These are phyloP conservation scores for Metellina segmentata DNA, from an alignment of 2,888 invertebrate species.

Conservation along the genomic window DNA sequence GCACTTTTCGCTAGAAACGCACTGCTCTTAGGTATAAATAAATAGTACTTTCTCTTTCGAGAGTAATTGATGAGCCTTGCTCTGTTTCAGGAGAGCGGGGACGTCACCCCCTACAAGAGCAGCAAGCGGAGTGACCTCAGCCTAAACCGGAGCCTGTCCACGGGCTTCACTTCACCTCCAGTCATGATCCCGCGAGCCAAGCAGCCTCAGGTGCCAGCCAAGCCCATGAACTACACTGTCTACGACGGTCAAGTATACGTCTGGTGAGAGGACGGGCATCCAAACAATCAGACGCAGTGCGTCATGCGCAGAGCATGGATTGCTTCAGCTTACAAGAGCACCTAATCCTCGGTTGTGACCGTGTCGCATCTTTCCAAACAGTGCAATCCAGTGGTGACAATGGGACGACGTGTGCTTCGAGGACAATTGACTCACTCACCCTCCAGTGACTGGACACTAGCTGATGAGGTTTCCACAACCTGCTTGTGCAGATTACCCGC, in stretches of 20 bases:
- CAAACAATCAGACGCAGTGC: constrained; percentile 62
- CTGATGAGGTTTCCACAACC: constrained; percentile 2
- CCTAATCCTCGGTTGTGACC: not conserved
- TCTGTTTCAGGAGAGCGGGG: constrained; percentile 68
- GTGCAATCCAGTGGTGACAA: not conserved
- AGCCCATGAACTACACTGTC: constrained; percentile 78
- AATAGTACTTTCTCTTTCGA: too few relatives aligned
- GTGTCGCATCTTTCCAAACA: not conserved
- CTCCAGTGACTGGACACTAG: not conserved
- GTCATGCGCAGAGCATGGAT: constrained; percentile 18
- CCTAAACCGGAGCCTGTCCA: constrained; percentile 77
- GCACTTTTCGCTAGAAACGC: too few relatives aligned
- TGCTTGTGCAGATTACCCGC: not conserved
- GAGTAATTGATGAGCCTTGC: not conserved
- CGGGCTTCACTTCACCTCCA: constrained; percentile 78
- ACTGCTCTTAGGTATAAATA: too few relatives aligned
- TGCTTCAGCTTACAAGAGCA: not conserved
- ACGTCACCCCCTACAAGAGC: constrained; percentile 75
- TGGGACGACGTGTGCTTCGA: not conserved
- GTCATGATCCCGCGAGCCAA: constrained; percentile 78
- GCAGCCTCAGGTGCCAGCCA: constrained; percentile 72
- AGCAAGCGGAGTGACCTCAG: constrained; percentile 75
- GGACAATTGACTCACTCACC: not conserved
- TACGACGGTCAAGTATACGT: constrained; percentile 78
- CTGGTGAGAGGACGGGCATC: constrained; percentile 76